Evolutionary conservation across 1,140 invertebrate genomes (phyloP).

Genomic region (Globodera rostochiensis): DNA sequence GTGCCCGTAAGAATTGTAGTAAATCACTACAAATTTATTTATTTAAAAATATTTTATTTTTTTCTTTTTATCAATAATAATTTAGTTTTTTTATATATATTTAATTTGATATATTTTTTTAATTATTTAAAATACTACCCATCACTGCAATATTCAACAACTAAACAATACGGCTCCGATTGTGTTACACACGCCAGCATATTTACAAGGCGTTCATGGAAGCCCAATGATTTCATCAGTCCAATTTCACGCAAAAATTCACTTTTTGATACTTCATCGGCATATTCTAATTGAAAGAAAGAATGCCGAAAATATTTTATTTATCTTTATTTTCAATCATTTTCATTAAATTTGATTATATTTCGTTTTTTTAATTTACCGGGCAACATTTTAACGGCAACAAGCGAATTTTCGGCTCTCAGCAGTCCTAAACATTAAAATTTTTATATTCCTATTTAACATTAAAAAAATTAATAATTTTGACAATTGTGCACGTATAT

Average conservation of each 20-base stretch:
- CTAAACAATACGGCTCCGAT: slow-evolving; percentile 67
- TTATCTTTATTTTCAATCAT: no score
- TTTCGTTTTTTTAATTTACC: slow-evolving; percentile 43
- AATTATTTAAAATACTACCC: slow-evolving; percentile 47
- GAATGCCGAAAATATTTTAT: not conserved
- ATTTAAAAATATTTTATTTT: not conserved
- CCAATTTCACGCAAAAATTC: slow-evolving; percentile 69
- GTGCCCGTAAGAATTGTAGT: slow-evolving; percentile 65
- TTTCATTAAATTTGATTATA: no score
- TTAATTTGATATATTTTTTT: no score
- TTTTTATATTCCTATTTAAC: no score
- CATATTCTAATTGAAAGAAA: slow-evolving; percentile 60
- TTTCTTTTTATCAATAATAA: not conserved
- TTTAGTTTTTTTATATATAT: no score
- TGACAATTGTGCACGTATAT: no score
- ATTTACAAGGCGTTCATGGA: slow-evolving; percentile 68
- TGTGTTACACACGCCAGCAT: slow-evolving; percentile 69
- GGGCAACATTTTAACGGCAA: slow-evolving; percentile 68
- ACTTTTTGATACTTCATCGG: slow-evolving; percentile 62
- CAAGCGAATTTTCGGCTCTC: slow-evolving; percentile 64
- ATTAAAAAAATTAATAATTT: no score
- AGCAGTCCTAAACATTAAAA: slow-evolving; percentile 53
- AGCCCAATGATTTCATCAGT: slow-evolving; percentile 69
- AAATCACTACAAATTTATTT: slow-evolving; percentile 60
- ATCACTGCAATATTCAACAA: slow-evolving; percentile 68